Evolutionary conservation across 2,888 invertebrate species (phyloP), one percentile per base, ranked within the genome.

Genomic region (Pristionchus arcanus): DNA sequence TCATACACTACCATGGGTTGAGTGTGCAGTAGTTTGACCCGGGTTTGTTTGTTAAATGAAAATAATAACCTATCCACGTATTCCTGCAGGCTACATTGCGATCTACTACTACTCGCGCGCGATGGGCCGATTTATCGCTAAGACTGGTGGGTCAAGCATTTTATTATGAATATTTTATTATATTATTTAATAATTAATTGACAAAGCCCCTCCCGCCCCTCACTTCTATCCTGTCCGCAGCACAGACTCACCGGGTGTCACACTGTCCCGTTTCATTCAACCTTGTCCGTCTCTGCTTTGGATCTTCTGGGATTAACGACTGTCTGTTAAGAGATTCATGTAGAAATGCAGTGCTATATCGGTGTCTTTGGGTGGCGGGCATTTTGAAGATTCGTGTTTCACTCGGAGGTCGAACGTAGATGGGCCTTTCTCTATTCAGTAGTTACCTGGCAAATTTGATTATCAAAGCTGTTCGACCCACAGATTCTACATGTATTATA

Each of bases 21-120:
- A 9, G 4, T 9, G 9, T 5, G 42, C 42, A 9, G 9, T 42
- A 42, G 3, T 42, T 5, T 42, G 4, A 42, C 42, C 42, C 9
- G 3, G 3, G 42, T 15, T 53, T 15, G 53, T 15, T 53, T 53
- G 53, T 53, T 11, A 53, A 11, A 7, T 53, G 7, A 11, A 53
- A 53, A n/a, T n/a, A n/a, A n/a, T n/a, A n/a, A n/a, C n/a, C n/a
- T n/a, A 59, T 21, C 25, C 21, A 21, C 2, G 13, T 9, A 59
- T 42, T 37, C 5, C n/a, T n/a, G 19, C 49, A 77, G 77, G 99
- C 1, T 98, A 97, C 95, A 96, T 98, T 0, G 96, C 97, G 0
- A 96, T 99, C 11, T 98, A 98, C 95, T 96, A 98, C 90, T 96
- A 97, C 91, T 97, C 97, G 55, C 53, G 92, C 25, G 90, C 91